Evolutionary conservation across 2,888 invertebrate genomes (phyloP).

Genomic region (Stramonita haemastoma): DNA sequence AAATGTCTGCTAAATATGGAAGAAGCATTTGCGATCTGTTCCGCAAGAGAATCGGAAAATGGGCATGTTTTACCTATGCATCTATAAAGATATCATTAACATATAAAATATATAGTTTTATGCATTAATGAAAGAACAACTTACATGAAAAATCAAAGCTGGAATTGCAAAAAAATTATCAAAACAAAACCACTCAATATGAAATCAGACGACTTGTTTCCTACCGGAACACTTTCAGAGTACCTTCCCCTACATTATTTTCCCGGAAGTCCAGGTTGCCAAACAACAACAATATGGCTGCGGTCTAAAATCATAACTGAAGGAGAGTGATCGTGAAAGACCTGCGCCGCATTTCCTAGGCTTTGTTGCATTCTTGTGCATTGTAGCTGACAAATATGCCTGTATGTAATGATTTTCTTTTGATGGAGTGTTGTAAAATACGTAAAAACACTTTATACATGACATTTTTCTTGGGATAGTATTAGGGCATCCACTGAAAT

Average conservation of each 20-base stretch:
- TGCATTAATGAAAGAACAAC: neutral
- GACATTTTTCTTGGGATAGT: too few species aligned
- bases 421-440: too few species aligned
- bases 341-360: neutral
- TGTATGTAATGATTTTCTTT: neutral
- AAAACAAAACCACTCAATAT: neutral
- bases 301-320: neutral
- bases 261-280: conserved; percentile 49
- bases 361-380: neutral
- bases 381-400: neutral
- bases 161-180: neutral
- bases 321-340: neutral
- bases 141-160: neutral
- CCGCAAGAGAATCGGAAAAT: too few species aligned
- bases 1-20: too few species aligned
- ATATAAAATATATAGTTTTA: neutral
- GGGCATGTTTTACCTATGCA: too few species aligned
- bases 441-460: too few species aligned
- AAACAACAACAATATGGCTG: conserved; percentile 60
- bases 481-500: too few species aligned
- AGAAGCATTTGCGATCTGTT: too few species aligned
- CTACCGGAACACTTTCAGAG: neutral
- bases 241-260: neutral
- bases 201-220: conserved; percentile 21
- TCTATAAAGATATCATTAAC: too few species aligned